Evolutionary conservation across 2,797 vertebrate species (phyloP).

Genomic region (Glyptemys insculpta): DNA sequence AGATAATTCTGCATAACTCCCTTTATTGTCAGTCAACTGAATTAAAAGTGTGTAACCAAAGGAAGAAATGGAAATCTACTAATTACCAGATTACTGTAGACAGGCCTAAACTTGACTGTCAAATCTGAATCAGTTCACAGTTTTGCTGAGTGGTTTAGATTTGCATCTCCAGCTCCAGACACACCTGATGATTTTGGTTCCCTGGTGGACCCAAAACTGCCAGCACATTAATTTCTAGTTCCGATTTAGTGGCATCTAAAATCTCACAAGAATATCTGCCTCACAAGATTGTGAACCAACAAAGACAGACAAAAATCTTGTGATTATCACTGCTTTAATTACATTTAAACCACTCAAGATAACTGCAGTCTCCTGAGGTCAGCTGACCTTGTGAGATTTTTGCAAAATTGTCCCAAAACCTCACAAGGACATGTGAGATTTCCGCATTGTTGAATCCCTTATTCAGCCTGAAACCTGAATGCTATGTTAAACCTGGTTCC

Average conservation of each 20-base stretch:
- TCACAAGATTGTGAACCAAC: neutral
- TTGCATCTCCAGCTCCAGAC: neutral
- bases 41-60: constrained; percentile 8
- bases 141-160: neutral
- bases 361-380: too few relatives aligned
- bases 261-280: too few relatives aligned
- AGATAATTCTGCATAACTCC: constrained; percentile 2
- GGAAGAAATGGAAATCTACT: constrained; percentile 39
- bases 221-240: neutral
- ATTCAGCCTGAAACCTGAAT: neutral
- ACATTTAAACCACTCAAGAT: too few relatives aligned
- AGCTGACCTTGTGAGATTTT: too few relatives aligned
- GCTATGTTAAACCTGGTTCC: neutral
- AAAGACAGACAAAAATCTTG: neutral
- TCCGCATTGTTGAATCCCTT: neutral
- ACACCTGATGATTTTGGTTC: neutral
- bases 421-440: neutral
- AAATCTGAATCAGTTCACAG: neutral
- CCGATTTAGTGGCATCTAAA: neutral
- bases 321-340: too few relatives aligned
- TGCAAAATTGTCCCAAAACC: neutral
- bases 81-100: neutral
- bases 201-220: neutral
- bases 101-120: neutral
- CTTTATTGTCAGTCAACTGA: constrained; percentile 25